These are phyloP conservation scores for Acanthosoma haemorrhoidale DNA, from an alignment of 2,888 invertebrate genomes.

Conservation along the genomic window DNA sequence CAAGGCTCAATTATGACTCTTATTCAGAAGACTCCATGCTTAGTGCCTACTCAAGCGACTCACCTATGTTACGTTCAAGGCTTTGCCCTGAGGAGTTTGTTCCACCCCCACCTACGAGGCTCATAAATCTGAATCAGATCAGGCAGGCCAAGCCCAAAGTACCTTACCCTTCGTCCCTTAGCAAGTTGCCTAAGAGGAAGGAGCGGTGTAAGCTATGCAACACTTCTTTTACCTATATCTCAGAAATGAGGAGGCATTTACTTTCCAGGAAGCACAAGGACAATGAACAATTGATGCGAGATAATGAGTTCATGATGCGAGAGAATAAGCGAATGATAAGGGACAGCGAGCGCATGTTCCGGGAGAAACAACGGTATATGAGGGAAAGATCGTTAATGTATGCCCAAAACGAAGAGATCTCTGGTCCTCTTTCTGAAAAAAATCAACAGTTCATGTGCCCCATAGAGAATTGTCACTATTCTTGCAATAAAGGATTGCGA, in stretches of 20 bases:
- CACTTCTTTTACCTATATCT: background rate
- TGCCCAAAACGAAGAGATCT: background rate
- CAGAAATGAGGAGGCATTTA: conserved; percentile 9
- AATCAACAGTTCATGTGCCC: conserved; percentile 28
- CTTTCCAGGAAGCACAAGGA: conserved; percentile 2
- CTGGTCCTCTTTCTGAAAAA: background rate
- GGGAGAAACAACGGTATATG: background rate
- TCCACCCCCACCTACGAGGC: background rate
- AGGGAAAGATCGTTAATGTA: background rate
- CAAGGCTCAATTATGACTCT: background rate
- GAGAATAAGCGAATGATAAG: background rate
- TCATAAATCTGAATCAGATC: background rate
- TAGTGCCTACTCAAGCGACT: background rate
- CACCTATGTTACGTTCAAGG: conserved; percentile 11
- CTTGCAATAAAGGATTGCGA: conserved; percentile 30
- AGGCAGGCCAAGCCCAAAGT: background rate
- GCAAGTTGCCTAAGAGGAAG: background rate
- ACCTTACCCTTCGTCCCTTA: background rate
- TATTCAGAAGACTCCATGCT: background rate
- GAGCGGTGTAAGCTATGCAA: conserved; percentile 5
- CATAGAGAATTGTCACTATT: conserved; percentile 34
- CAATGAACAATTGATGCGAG: background rate
- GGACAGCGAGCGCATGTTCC: background rate
- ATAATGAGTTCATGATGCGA: background rate
- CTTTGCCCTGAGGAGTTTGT: background rate